Conservation (phyloP, 2,113 vertebrate genomes). For the Scomber colias region DNA sequence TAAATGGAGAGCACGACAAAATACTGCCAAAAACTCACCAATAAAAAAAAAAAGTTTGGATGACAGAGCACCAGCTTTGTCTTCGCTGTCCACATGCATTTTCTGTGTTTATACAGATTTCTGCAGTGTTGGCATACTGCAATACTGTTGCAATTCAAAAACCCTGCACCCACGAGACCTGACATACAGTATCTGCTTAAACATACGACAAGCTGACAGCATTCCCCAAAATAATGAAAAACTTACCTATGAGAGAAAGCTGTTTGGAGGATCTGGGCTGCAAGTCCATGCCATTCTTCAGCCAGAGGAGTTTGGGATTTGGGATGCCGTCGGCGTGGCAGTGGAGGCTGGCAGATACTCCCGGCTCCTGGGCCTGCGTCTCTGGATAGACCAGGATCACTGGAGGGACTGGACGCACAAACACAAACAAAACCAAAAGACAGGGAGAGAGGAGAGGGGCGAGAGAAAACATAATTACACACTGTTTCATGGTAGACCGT, state of each 20-base stretch:
- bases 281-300: slow-evolving; percentile 95
- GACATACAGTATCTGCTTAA: slow-evolving; percentile 13
- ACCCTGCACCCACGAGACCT: not conserved
- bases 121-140: slow-evolving; percentile 17
- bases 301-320: slow-evolving; percentile 92
- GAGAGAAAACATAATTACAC: slow-evolving; percentile 70
- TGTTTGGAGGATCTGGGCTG: slow-evolving; percentile 91
- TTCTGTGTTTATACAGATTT: not conserved
- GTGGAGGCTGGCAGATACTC: slow-evolving; percentile 90
- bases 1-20: slow-evolving; percentile 4
- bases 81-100: not conserved
- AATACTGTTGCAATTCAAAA: not conserved
- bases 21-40: slow-evolving; percentile 18
- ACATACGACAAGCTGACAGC: slow-evolving; percentile 5
- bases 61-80: not conserved
- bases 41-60: slow-evolving; percentile 11
- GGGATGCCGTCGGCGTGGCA: slow-evolving; percentile 97
- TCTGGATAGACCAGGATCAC: slow-evolving; percentile 97
- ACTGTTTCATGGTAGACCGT: slow-evolving; percentile 61
- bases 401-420: slow-evolving; percentile 89
- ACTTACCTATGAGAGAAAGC: slow-evolving; percentile 90
- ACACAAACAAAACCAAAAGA: slow-evolving; percentile 52
- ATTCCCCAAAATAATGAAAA: slow-evolving; percentile 12
- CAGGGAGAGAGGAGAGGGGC: slow-evolving; percentile 32
- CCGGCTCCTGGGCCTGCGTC: slow-evolving; percentile 96